phyloP scores from a whole-genome alignment of 2,113 vertebrate genomes.

The Tricholaema leucomelas region DNA sequence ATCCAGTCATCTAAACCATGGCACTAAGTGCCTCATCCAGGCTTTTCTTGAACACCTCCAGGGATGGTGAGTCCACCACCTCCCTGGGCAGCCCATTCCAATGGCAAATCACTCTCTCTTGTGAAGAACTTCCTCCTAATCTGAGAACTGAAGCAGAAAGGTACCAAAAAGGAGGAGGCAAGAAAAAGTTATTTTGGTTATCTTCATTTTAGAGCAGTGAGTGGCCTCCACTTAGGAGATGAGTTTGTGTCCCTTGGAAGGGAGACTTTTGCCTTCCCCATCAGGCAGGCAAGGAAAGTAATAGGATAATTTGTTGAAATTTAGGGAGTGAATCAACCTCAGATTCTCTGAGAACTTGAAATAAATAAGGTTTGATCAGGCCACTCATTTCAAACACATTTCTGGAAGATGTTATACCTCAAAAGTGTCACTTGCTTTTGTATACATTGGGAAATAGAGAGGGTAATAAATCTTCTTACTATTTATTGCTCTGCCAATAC shows the following conservation, averaged over 20 bases:
- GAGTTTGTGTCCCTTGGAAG: background rate
- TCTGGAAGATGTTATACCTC: background rate
- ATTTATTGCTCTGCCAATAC: constrained; percentile 65
- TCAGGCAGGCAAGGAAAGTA: background rate
- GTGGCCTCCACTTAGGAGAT: background rate
- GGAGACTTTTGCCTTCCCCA: background rate
- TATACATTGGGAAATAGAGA: constrained; percentile 34
- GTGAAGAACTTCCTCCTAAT: no score
- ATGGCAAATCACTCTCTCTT: no score
- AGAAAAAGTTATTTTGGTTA: background rate
- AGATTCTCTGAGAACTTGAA: background rate
- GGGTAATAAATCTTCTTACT: constrained; percentile 51
- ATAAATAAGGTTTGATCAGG: background rate
- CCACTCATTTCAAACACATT: background rate
- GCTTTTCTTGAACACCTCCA: no score
- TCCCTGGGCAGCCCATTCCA: no score
- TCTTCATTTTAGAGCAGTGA: background rate
- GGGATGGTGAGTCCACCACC: no score
- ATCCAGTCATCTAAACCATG: no score
- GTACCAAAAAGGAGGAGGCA: background rate
- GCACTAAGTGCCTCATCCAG: no score
- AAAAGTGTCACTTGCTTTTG: constrained; percentile 17
- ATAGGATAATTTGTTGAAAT: background rate
- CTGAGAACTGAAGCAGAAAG: background rate
- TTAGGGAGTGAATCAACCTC: background rate